Evolutionary conservation across 2,888 invertebrate genomes (phyloP), one percentile per base, ranked within the genome.

Genomic region (Pammene aurita): DNA sequence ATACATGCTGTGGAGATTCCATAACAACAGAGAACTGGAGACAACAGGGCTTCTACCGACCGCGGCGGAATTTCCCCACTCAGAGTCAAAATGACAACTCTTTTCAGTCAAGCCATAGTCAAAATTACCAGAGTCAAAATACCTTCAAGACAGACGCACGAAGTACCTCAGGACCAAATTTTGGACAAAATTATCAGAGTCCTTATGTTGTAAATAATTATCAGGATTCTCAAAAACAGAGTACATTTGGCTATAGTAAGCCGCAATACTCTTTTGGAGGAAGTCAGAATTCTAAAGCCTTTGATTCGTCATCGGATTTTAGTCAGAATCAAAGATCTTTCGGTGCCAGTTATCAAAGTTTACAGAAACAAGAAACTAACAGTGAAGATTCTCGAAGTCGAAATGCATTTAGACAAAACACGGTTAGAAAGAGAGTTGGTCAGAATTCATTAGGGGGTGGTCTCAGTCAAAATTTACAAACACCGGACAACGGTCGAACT

Each of bases 241-340:
- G 16, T 13, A 2, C 18, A 9, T 50, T 62, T 18, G 38, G 50
- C 1, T 5, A 16, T 48, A 35, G 7, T 13, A 48, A 60, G 4
- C 46, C 61, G 16, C 35, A 61, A 50, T 16, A 61, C 35, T 18
- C 61, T 18, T 50, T 62, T 41, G 50, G 60, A 34, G n/a, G 60
- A 48, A 14, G 38, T 38, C 61, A 50, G 50, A 41, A 10, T 35
- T 16, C 34, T 13, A 48, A 38, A 48, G 0, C 7, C 0, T 11
- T 14, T 7, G 60, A 50, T 13, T 18, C 48, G 6, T 26, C 26
- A 26, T 26, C 26, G 26, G 16, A 1, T 38, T 38, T 48, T 10
- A 9, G 44, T 10, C 46, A 60, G 26, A 61, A 16, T 48, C 48
- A 38, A 35, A 48, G 35, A 18, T 13, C 38, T 9, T 50, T 50